Percentiles rank a stretch among this genome's conserved stretches.
Evolutionary conservation across 2,888 invertebrate species (phyloP).

Genomic region (Conomelus anceps): DNA sequence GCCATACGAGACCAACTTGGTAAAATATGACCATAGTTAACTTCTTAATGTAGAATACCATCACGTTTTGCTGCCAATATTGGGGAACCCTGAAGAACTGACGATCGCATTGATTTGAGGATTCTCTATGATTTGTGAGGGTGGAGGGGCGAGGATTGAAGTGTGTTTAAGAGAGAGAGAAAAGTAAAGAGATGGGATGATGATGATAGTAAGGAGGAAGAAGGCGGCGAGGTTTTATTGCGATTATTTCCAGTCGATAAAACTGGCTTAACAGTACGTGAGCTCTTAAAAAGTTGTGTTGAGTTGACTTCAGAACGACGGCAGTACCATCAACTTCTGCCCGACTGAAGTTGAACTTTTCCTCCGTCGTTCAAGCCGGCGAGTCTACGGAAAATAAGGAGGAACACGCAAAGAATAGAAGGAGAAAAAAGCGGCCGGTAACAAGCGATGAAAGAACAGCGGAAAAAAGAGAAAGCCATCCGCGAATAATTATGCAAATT

Average conservation of each 20-base stretch:
- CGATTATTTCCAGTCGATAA: neutral
- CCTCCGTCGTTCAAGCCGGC: neutral
- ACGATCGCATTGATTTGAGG: neutral
- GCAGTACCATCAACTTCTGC: neutral
- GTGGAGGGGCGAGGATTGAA: too few species aligned
- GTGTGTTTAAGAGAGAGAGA: too few species aligned
- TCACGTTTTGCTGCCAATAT: neutral
- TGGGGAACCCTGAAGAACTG: neutral
- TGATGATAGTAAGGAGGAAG: neutral
- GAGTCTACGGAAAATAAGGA: neutral
- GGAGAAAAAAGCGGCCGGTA: neutral
- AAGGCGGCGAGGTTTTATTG: neutral
- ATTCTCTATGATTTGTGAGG: neutral
- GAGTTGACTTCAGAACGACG: neutral
- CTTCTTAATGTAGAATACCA: neutral
- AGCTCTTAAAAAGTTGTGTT: neutral
- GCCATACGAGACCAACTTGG: neutral
- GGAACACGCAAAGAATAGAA: neutral
- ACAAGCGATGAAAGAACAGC: neutral
- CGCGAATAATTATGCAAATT: slow-evolving; percentile 12
- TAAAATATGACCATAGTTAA: neutral
- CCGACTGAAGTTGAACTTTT: neutral
- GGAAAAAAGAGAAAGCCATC: slow-evolving; percentile 1
- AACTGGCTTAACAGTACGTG: neutral
- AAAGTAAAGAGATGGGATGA: neutral